Conservation (phyloP, 2,888 invertebrate genomes). For the Baronia brevicornis region DNA sequence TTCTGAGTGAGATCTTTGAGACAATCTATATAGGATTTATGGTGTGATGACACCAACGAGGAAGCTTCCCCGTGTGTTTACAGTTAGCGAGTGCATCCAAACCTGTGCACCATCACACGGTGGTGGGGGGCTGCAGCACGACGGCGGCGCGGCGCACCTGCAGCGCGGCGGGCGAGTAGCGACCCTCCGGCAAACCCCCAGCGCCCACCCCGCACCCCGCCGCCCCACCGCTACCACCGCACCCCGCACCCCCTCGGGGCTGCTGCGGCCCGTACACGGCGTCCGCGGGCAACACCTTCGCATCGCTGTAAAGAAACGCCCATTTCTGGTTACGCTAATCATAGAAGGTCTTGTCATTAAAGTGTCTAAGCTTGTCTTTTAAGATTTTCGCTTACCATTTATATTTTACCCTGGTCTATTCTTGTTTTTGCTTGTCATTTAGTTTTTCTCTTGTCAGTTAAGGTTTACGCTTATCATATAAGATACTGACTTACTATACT, state of each 20-base stretch:
- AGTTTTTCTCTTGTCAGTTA: too few species aligned
- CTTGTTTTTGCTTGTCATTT: too few species aligned
- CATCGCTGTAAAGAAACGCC: conserved; percentile 40
- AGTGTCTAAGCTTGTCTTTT: not conserved
- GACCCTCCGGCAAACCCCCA: conserved; percentile 78
- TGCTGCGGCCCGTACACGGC: conserved; percentile 81
- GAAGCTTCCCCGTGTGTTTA: too few species aligned
- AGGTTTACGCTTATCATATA: too few species aligned
- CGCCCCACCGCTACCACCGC: conserved; percentile 83
- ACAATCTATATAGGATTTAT: too few species aligned
- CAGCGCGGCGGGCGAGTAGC: conserved; percentile 84
- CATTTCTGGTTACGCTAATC: not conserved
- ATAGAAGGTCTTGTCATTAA: not conserved
- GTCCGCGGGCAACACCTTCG: conserved; percentile 82
- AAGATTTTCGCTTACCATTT: too few species aligned
- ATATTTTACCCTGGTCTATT: too few species aligned
- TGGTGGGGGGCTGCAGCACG: conserved; percentile 88
- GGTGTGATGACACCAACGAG: conserved; percentile 16
- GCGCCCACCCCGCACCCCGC: conserved; percentile 84
- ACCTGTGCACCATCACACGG: conserved; percentile 34
- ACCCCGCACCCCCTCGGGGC: conserved; percentile 77
- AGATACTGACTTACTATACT: too few species aligned
- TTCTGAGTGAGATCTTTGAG: too few species aligned
- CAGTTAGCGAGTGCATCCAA: conserved; percentile 19
- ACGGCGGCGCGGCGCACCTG: conserved; percentile 91